A percentile compares a stretch with the other conserved stretches of the same genome.
Conservation (phyloP, 2,888 invertebrate genomes). For the Autographa pulchrina region DNA sequence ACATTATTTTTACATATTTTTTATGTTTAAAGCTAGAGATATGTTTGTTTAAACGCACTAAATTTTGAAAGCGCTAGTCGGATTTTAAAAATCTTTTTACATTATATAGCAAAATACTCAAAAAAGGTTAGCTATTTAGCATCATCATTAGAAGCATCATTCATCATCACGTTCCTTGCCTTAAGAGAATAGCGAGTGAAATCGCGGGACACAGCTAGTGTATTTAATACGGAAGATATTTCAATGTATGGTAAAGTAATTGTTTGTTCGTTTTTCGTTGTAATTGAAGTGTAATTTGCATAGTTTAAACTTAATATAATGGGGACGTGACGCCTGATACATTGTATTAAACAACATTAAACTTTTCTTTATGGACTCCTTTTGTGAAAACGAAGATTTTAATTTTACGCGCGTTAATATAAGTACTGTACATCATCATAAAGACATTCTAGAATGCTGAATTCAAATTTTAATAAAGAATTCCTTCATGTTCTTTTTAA, state of each 20-base stretch:
- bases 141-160: too few relatives aligned
- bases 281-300: slow-evolving; percentile 24
- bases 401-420: neutral
- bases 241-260: slow-evolving; percentile 21
- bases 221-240: slow-evolving; percentile 37
- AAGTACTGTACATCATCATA: neutral
- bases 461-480: neutral
- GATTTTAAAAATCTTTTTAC: too few relatives aligned
- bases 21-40: too few relatives aligned
- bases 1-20: slow-evolving; percentile 10
- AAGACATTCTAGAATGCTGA: neutral
- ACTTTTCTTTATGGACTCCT: neutral
- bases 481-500: too few relatives aligned
- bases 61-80: too few relatives aligned
- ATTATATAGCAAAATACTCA: too few relatives aligned
- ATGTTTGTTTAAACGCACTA: too few relatives aligned
- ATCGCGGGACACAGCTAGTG: neutral
- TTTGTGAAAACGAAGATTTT: neutral
- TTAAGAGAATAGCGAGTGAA: too few relatives aligned
- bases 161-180: too few relatives aligned
- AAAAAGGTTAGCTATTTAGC: too few relatives aligned
- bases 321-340: neutral
- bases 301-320: neutral
- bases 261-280: slow-evolving; percentile 24
- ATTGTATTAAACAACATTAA: neutral